Base-by-base conservation (phyloP, 2,797 vertebrate species). In the Sebastes matsubarae region DNA sequence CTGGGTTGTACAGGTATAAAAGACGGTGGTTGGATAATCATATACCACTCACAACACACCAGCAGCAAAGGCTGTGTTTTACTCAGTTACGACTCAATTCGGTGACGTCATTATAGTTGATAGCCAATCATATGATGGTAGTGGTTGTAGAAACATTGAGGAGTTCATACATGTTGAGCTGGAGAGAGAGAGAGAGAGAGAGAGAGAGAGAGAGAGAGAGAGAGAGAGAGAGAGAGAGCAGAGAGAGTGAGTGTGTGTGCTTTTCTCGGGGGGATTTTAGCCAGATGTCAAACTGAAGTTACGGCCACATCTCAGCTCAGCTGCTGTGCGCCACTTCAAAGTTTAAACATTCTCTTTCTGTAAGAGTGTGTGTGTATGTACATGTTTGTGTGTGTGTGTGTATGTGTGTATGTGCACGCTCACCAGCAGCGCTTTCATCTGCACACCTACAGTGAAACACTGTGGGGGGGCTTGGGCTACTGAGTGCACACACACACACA, bases 271-370 rank as follows among this genome's bases (percentile, higher is more conserved):
- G 65, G 72, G 70, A 87, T 79, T 85, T 87, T 80, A 84, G 65
- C 82, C 87, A 89, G 83, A 88, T 90, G 90, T 91, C 92, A 93
- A 92, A 90, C 73, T 83, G 75, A 92, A 90, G 88, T 90, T 90
- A 90, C 50, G 83, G 88, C 77, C 82, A 82, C 87, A 88, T 77
- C 76, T 91, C 87, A 82, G 74, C 72, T 89, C 87, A 86, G 84
- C 89, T 81, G 80, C 82, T 82, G 87, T 75, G 84, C 57, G 68
- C 87, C 85, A 91, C 90, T 91, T 91, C 90, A 93, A 65, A 65
- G 63, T 38, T 38, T 65, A 38, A 92, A 92, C 89, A 77, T 55
- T 73, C 71, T 32, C 38, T 66, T 63, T 71, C 25, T 66, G 13
- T 55, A 8, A 30, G 58, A 4, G 76, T 72, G 63, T 78, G 64